Conservation (phyloP, 2,888 invertebrate genomes). For the Eueremaeus valkanovi region DNA sequence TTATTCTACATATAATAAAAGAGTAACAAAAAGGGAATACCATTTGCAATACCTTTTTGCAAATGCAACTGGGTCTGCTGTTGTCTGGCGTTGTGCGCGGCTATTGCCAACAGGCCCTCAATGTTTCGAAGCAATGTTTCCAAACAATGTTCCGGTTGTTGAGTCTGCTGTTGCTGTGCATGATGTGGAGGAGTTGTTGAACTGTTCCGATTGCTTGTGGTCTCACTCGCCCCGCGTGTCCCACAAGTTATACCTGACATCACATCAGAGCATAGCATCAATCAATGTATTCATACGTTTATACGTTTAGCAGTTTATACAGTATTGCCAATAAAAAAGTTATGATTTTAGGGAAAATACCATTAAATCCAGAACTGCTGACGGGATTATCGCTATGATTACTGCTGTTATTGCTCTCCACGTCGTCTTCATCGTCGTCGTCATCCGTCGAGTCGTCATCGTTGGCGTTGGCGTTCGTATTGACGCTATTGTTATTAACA, state of each 20-base stretch:
- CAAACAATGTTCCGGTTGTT: constrained; percentile 52
- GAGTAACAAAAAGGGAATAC: background rate
- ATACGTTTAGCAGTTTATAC: background rate
- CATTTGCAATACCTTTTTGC: constrained; percentile 77
- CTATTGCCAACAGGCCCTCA: constrained; percentile 90
- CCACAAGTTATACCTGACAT: constrained; percentile 16
- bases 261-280: too few species aligned
- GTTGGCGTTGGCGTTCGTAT: constrained; percentile 39
- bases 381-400: constrained; percentile 41
- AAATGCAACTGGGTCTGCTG: constrained; percentile 93
- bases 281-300: background rate
- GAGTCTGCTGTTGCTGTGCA: constrained; percentile 9
- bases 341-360: constrained; percentile 16
- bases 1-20: background rate
- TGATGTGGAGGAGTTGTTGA: constrained; percentile 34
- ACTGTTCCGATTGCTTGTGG: constrained; percentile 30
- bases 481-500: constrained; percentile 5
- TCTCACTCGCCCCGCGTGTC: constrained; percentile 16
- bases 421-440: constrained; percentile 46
- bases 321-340: background rate
- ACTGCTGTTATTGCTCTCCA: constrained; percentile 42
- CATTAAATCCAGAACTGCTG: constrained; percentile 43
- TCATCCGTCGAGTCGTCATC: constrained; percentile 45
- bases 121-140: constrained; percentile 91
- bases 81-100: constrained; percentile 93